A percentile compares a stretch with the other conserved stretches of the same genome.
phyloP scores from a whole-genome alignment of 2,797 vertebrate species.

The Ispidina lecontei region DNA sequence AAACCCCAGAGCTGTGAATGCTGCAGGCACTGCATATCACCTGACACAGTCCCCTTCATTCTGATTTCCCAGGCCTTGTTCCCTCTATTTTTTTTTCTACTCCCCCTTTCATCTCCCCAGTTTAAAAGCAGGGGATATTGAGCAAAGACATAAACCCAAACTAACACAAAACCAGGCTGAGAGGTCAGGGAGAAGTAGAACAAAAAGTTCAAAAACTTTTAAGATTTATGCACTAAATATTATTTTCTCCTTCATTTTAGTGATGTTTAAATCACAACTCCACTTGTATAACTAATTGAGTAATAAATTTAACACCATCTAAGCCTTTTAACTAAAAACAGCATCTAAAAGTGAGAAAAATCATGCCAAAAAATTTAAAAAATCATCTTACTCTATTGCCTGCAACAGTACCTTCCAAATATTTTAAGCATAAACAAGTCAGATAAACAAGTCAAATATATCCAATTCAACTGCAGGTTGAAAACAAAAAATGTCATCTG shows the following conservation, averaged over 20 bases:
- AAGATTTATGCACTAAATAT: background rate
- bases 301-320: background rate
- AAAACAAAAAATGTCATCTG: background rate
- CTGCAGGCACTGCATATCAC: too few species aligned
- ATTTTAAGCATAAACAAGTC: background rate
- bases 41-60: rapidly evolving
- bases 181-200: background rate
- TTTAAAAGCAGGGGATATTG: background rate
- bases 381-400: background rate
- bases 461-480: background rate
- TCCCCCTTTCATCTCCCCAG: background rate
- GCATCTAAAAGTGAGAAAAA: background rate
- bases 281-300: rapidly evolving
- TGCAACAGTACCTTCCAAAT: background rate
- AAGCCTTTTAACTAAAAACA: background rate
- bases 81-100: rapidly evolving
- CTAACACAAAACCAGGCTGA: rapidly evolving
- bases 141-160: background rate
- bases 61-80: too few species aligned
- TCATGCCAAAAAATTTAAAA: background rate
- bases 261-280: background rate
- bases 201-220: too few species aligned
- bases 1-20: too few species aligned
- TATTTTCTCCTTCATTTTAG: background rate
- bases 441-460: background rate